Evolutionary conservation across 2,113 vertebrate species (phyloP), one percentile per base, ranked within the genome.

Genomic region (Clarias gariepinus): DNA sequence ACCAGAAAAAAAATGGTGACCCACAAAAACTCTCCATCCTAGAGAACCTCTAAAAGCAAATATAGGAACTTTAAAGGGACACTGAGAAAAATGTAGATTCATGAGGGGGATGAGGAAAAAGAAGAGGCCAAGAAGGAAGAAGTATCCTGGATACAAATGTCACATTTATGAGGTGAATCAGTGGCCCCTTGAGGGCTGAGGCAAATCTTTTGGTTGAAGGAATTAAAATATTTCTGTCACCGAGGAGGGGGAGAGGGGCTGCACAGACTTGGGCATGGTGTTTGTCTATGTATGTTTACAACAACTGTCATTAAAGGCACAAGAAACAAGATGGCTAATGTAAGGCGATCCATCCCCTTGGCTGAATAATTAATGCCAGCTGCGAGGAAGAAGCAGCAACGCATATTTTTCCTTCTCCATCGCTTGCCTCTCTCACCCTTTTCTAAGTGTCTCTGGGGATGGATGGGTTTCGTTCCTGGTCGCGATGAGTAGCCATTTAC

Each of bases 271-370:
- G 91, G 89, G 91, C 91, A 92, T 76, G 87, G 88, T 96, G 96
- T 96, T 96, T 97, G 94, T 95, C 96, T 96, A 93, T 96, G 96
- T 96, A 94, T 96, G 96, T 97, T 97, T 97, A 96, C 94, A 96
- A 95, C 95, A 95, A 95, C 95, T 96, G 96, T 96, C 96, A 96
- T 95, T 91, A 87, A 92, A 97, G 96, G 96, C 96, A 96, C 1
- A 94, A 95, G 95, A 96, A 97, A 97, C 96, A 97, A 96, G 96
- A 94, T 96, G 94, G 95, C 93, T 94, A 93, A 94, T 95, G 96
- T 96, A 97, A 97, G 94, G 90, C 86, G 95, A 97, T 96, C 93
- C 90, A 90, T 90, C 88, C 92, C 92, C 94, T 95, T 95, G 93
- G 93, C 92, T 97, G 95, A 96, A 97, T 96, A 95, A 96, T 96